A percentile compares a stretch with the other conserved stretches of the same genome.
These are phyloP conservation scores for Solen grandis DNA, from an alignment of 1,140 invertebrate genomes.

Conservation along the genomic window DNA sequence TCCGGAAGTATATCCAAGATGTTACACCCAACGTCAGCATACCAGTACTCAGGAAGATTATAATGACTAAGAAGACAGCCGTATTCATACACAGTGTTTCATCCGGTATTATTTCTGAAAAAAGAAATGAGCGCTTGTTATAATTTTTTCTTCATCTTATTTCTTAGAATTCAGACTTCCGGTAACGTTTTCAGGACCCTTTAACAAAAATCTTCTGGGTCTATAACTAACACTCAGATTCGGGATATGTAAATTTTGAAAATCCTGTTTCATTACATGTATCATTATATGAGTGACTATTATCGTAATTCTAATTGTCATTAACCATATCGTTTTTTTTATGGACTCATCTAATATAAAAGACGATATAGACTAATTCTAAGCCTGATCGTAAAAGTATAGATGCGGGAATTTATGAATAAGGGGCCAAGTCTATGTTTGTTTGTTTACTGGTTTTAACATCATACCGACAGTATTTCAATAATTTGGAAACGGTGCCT, in stretches of 20 bases:
- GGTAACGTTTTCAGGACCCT: neutral
- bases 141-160: neutral
- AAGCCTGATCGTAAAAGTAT: too few relatives aligned
- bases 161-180: neutral
- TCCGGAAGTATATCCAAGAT: constrained; percentile 33
- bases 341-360: too few relatives aligned
- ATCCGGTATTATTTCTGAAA: constrained; percentile 31
- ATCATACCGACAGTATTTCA: too few relatives aligned
- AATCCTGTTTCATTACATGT: neutral
- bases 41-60: constrained; percentile 13
- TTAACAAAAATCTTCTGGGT: neutral
- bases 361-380: too few relatives aligned
- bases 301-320: neutral
- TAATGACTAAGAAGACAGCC: neutral
- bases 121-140: neutral
- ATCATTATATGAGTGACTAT: neutral
- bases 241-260: neutral
- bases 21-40: neutral
- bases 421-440: too few relatives aligned
- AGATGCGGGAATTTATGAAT: too few relatives aligned
- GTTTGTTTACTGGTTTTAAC: too few relatives aligned
- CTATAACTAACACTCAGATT: neutral
- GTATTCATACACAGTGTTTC: constrained; percentile 35
- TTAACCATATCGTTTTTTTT: too few relatives aligned
- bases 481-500: too few relatives aligned